Evolutionary conservation across 2,113 vertebrate genomes (phyloP).

Genomic region (Laticauda colubrina): DNA sequence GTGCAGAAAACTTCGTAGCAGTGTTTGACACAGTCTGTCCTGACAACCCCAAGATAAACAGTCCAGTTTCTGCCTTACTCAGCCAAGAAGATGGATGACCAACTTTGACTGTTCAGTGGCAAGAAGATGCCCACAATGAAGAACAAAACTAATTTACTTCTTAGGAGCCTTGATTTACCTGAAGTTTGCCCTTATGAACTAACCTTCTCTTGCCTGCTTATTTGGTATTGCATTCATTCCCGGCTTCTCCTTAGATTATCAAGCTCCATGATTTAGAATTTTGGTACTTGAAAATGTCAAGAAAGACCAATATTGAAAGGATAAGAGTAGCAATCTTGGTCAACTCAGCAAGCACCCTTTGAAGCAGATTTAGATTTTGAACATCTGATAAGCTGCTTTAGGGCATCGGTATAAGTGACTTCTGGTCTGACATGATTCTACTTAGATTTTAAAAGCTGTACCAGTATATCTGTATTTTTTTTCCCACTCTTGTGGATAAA

Average conservation of each 20-base stretch:
- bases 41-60: conserved; percentile 4
- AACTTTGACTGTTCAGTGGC: conserved; percentile 51
- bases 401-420: not conserved
- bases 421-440: conserved; percentile 36
- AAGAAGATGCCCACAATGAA: conserved; percentile 51
- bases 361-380: conserved; percentile 47
- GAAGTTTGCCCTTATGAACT: conserved; percentile 67
- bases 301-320: conserved; percentile 64
- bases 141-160: conserved; percentile 49
- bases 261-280: conserved; percentile 69
- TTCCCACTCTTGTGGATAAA: not conserved
- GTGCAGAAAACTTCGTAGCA: conserved; percentile 33
- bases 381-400: conserved; percentile 49
- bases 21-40: conserved; percentile 27
- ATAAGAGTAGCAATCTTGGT: conserved; percentile 53
- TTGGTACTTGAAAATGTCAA: conserved; percentile 72
- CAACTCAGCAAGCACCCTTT: conserved; percentile 59
- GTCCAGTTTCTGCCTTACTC: conserved; percentile 17
- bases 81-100: conserved; percentile 33
- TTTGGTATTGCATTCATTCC: conserved; percentile 61
- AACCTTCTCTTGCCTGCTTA: conserved; percentile 62
- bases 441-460: not conserved
- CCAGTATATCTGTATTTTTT: not conserved
- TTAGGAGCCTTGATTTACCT: conserved; percentile 53
- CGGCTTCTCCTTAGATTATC: conserved; percentile 37